Percentiles rank a stretch among this genome's conserved stretches.
phyloP scores from a whole-genome alignment of 2,888 invertebrate species.

The Barypeithes pellucidus region DNA sequence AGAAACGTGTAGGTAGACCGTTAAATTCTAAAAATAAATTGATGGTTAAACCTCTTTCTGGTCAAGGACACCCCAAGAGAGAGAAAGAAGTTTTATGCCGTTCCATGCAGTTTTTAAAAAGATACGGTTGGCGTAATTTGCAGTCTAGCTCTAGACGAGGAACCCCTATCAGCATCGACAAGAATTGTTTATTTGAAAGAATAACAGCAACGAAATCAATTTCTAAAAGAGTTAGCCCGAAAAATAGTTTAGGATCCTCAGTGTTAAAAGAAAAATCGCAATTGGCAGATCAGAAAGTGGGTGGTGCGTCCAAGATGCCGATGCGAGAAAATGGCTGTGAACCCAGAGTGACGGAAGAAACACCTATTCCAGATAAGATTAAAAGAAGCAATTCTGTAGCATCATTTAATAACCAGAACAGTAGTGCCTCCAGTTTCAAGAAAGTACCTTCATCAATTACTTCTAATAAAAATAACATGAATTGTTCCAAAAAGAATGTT shows the following conservation, averaged over 20 bases:
- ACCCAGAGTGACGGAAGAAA: background rate
- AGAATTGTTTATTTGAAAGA: background rate
- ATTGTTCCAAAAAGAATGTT: background rate
- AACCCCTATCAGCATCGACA: background rate
- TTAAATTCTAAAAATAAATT: background rate
- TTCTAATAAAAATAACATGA: background rate
- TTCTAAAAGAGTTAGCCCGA: background rate
- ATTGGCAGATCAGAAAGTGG: background rate
- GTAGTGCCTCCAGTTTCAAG: background rate
- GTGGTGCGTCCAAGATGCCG: slow-evolving; percentile 2
- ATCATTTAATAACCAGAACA: background rate
- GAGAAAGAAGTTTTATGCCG: background rate
- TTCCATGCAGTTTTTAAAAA: slow-evolving; percentile 26
- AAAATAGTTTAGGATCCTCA: background rate
- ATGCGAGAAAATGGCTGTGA: slow-evolving; percentile 28
- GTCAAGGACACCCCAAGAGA: background rate
- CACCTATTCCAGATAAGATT: background rate
- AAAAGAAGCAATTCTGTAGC: background rate
- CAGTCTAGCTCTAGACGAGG: slow-evolving; percentile 6
- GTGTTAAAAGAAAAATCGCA: slow-evolving; percentile 1
- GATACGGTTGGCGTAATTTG: slow-evolving; percentile 30
- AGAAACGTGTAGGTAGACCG: background rate
- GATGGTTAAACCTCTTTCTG: background rate
- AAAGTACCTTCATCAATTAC: background rate
- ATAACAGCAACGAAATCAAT: background rate